A percentile compares a stretch with the other conserved stretches of the same genome.
phyloP scores from a whole-genome alignment of 2,113 vertebrate species.

The Telmatochromis sp. region DNA sequence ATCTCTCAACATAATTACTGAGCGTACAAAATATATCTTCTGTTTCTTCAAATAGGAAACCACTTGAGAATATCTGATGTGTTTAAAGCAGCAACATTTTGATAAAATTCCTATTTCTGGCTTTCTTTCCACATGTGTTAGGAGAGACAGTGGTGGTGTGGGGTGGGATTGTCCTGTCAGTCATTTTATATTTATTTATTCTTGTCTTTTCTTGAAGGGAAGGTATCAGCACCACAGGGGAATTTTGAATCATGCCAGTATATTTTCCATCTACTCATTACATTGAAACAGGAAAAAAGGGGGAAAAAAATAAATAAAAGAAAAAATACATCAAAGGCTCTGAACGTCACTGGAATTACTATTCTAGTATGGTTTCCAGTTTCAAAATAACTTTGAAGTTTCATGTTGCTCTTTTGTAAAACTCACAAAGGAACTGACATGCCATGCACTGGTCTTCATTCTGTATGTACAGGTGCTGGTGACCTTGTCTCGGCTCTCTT shows the following conservation, averaged over 20 bases:
- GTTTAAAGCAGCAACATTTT: neutral
- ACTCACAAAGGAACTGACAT: constrained; percentile 46
- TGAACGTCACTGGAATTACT: constrained; percentile 49
- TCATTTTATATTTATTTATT: neutral
- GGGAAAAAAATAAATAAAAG: constrained; percentile 31
- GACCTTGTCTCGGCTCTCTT: constrained; percentile 52
- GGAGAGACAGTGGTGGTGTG: neutral
- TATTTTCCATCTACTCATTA: constrained; percentile 43
- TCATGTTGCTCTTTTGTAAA: constrained; percentile 55
- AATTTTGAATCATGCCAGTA: neutral
- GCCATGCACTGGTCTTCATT: constrained; percentile 25
- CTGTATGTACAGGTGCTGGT: constrained; percentile 48
- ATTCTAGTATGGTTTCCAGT: constrained; percentile 50
- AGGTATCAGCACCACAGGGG: constrained; percentile 6
- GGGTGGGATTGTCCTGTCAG: neutral
- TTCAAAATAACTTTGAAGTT: constrained; percentile 71
- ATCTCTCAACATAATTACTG: neutral
- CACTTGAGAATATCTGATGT: neutral
- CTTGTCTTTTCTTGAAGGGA: neutral
- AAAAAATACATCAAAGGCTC: constrained; percentile 65
- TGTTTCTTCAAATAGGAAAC: neutral
- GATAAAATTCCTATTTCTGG: neutral
- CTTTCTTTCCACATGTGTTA: neutral
- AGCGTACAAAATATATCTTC: neutral
- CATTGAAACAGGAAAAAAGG: constrained; percentile 14